These are phyloP conservation scores for Mastomys coucha DNA, from an alignment of 2,113 vertebrate species.

Conservation along the genomic window DNA sequence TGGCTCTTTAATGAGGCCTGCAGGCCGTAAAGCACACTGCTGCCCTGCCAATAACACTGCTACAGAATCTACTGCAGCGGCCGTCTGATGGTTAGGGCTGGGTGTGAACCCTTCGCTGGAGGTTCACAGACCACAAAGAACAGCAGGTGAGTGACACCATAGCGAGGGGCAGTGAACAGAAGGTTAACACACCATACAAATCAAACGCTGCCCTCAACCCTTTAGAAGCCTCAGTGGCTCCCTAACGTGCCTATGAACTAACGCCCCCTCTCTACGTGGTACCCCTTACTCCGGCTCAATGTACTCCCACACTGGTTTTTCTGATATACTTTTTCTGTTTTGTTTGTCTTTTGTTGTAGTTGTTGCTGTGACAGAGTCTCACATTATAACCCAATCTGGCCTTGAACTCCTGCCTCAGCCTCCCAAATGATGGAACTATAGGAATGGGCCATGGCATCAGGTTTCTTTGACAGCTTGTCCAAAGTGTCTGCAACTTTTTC, in stretches of 20 bases:
- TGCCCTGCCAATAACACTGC: not conserved
- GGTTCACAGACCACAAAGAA: not conserved
- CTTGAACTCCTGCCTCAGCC: not conserved
- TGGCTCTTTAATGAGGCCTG: not conserved
- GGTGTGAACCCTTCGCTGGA: not conserved
- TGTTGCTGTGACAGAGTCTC: not conserved
- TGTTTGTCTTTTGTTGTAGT: not conserved
- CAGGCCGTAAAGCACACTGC: not conserved
- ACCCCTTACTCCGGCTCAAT: not conserved
- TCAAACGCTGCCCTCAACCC: not conserved
- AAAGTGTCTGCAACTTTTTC: not conserved
- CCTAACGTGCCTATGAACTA: not conserved
- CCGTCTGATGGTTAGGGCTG: not conserved
- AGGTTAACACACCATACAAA: not conserved
- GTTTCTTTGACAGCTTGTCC: slow-evolving; percentile 33
- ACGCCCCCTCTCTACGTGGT: not conserved
- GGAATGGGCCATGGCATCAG: no score
- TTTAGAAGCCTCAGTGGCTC: not conserved
- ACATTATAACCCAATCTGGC: not conserved
- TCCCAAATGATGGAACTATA: not conserved
- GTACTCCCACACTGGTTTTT: not conserved
- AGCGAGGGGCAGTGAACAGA: not conserved
- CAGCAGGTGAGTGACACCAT: not conserved
- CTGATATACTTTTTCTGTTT: not conserved
- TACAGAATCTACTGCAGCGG: not conserved